Conservation (phyloP, 2,797 vertebrate genomes). For the Enteromius argenteus region DNA sequence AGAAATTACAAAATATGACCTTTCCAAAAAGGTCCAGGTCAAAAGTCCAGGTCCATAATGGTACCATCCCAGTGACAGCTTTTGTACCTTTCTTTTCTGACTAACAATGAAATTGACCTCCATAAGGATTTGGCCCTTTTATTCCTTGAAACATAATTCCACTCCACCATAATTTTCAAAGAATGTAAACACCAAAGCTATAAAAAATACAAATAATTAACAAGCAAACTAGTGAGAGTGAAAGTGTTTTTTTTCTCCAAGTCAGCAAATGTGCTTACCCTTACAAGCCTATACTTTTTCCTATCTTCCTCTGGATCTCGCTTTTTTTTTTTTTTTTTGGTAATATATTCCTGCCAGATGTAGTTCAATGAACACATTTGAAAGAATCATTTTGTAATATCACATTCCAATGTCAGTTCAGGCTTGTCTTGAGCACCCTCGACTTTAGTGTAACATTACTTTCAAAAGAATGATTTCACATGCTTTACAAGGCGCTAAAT, state of each 20-base stretch:
- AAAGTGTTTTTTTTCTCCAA: not conserved
- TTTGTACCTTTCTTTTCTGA: not conserved
- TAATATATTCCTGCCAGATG: conserved; percentile 11
- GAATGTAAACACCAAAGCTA: not conserved
- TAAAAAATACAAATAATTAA: not conserved
- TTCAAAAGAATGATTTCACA: conserved; percentile 40
- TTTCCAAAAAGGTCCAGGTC: no score
- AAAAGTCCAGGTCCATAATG: not conserved
- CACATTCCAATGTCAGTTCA: conserved; percentile 74
- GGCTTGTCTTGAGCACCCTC: conserved; percentile 70
- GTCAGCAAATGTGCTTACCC: not conserved
- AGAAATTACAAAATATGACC: not conserved
- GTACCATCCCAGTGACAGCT: not conserved
- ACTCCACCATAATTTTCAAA: not conserved
- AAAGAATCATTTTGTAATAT: conserved; percentile 66
- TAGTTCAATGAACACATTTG: conserved; percentile 28
- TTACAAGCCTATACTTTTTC: not conserved
- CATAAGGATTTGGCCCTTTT: not conserved
- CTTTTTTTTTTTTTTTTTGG: not conserved
- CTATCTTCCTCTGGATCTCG: not conserved
- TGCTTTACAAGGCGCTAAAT: conserved; percentile 18
- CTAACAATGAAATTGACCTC: not conserved
- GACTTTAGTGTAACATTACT: conserved; percentile 35
- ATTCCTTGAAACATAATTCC: not conserved
- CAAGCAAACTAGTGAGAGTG: not conserved